Conservation (phyloP, 2,888 invertebrate genomes). For the Stenodema calcarata region DNA sequence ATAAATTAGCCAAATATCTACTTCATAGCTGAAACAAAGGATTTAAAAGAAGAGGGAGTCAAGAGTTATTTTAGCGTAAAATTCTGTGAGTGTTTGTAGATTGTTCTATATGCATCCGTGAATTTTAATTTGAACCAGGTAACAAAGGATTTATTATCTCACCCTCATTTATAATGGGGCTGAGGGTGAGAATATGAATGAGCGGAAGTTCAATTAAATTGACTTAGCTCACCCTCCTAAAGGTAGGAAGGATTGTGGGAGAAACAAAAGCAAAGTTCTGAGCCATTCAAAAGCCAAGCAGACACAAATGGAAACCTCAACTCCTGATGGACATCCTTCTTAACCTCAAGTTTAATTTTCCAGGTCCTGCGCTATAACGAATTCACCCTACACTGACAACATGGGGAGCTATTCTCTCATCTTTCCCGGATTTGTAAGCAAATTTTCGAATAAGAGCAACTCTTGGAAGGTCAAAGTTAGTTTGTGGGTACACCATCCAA, state of each 20-base stretch:
- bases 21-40: no score
- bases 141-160: background rate
- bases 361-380: background rate
- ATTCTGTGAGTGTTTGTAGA: no score
- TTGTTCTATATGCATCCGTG: background rate
- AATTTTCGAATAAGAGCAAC: background rate
- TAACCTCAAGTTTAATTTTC: background rate
- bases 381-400: background rate
- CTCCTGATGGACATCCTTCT: background rate
- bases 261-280: background rate
- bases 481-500: background rate
- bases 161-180: background rate
- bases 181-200: background rate
- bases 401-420: background rate
- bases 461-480: background rate
- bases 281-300: background rate
- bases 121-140: background rate
- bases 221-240: background rate
- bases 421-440: background rate
- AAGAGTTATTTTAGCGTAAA: no score
- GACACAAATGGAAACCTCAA: background rate
- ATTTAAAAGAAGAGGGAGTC: no score
- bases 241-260: background rate
- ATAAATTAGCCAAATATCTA: no score
- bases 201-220: slow-evolving; percentile 1